Evolutionary conservation across 1,140 invertebrate species (phyloP), one percentile per base, ranked within the genome.

Genomic region (Neuroterus valhalla): DNA sequence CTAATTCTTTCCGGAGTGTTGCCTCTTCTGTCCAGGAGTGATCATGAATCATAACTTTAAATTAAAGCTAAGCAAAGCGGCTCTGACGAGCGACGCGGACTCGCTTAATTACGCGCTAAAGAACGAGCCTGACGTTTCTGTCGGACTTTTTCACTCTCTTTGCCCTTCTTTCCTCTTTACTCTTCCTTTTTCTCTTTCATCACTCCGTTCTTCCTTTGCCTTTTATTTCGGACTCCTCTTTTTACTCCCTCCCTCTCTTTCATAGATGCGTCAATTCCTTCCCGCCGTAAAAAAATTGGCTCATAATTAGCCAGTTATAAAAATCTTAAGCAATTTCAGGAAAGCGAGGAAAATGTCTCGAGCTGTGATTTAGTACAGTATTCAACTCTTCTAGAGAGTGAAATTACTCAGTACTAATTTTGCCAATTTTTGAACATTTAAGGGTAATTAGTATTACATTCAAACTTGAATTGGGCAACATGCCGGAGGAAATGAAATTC

Each of bases 221-320:
- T 50, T 62, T 62, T 15, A 23, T 62, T 38, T 12, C 23, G 31
- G 23, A 62, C 12, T 26, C n/a, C 21, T 62, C 31, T 62, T 55
- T 21, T 26, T 23, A 3, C 21, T 1, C 15, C 14, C 70, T 72
- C 26, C 11, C 43, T 50, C 46, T 72, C 48, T 66, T 48, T 68
- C 72, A 46, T 66, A 23, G 21, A 45, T 68, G 31, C 31, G 31
- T 21, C 31, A 17, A 17, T 66, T 42, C 45, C 70, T 72, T 43
- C 66, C 26, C n/a, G 10, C 2, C 26, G 70, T 17, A 26, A 23
- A 72, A 72, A 72, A 72, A 66, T 43, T 38, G 46, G 42, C 70
- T 44, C 42, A 55, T 55, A 44, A 72, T 72, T 43, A 72, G 68
- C 15, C 17, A 70, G 48, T 26, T 70, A 70, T 46, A 48, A 44